These are phyloP conservation scores for Macrotrachela quadricornifera DNA, from an alignment of 1,140 invertebrate species.

Conservation along the genomic window DNA sequence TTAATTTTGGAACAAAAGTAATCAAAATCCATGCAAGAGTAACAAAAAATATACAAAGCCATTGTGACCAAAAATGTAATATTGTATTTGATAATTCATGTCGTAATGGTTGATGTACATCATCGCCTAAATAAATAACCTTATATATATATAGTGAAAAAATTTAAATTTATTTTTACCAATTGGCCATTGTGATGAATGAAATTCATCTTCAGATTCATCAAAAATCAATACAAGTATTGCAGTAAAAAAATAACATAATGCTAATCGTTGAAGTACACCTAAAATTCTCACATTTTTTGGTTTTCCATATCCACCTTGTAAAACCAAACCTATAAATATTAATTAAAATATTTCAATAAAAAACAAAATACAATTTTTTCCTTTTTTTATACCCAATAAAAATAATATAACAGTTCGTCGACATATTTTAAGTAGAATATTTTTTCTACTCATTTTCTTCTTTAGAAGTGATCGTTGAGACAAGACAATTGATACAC, in stretches of 20 bases:
- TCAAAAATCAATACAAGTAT: slow-evolving; percentile 38
- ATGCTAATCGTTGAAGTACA: slow-evolving; percentile 56
- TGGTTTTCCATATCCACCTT: slow-evolving; percentile 27
- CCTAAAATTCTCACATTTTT: slow-evolving; percentile 49
- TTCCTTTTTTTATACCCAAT: no score
- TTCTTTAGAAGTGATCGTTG: slow-evolving; percentile 30
- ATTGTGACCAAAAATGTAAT: no score
- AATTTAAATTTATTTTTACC: slow-evolving; percentile 12
- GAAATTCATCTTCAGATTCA: neutral
- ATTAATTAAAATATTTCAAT: slow-evolving; percentile 16
- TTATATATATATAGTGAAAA: no score
- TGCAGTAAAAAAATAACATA: slow-evolving; percentile 55
- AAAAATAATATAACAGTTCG: no score
- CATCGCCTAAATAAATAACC: slow-evolving; percentile 28
- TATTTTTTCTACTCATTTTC: no score
- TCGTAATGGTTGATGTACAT: slow-evolving; percentile 41
- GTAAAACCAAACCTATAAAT: slow-evolving; percentile 17
- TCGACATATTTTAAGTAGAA: no score
- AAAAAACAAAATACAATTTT: no score
- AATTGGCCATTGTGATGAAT: neutral
- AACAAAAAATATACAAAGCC: no score
- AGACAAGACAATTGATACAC: no score
- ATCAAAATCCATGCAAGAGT: no score
- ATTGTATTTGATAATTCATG: slow-evolving; percentile 24
- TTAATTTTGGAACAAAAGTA: no score